Conservation (phyloP, 1,140 invertebrate species). For the Whitmania pigra region DNA sequence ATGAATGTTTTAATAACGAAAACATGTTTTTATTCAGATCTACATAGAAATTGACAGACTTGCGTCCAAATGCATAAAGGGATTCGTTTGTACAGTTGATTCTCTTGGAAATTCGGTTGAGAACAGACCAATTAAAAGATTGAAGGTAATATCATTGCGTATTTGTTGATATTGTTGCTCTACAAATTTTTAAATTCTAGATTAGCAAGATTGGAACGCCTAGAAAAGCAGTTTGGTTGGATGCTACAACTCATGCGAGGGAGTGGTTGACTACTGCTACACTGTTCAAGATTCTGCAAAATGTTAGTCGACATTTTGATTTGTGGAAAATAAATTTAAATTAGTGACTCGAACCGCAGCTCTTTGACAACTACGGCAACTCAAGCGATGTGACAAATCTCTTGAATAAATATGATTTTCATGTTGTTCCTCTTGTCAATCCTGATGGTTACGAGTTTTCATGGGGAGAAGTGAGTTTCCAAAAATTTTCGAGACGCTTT, state of each 20-base stretch:
- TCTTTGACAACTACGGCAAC: not conserved
- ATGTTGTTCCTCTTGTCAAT: slow-evolving; percentile 43
- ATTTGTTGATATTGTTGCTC: not conserved
- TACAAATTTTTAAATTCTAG: not conserved
- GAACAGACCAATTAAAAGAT: not conserved
- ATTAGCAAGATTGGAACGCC: not conserved
- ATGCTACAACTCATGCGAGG: slow-evolving; percentile 17
- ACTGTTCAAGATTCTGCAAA: slow-evolving; percentile 7
- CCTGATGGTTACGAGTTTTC: slow-evolving; percentile 37
- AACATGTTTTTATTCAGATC: slow-evolving; percentile 8
- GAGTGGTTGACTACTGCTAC: slow-evolving; percentile 20
- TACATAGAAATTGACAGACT: slow-evolving; percentile 8
- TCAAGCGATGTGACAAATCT: slow-evolving; percentile 27
- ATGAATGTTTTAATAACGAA: not conserved
- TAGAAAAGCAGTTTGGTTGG: slow-evolving; percentile 17
- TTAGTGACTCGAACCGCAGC: not conserved
- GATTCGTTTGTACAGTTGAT: slow-evolving; percentile 11
- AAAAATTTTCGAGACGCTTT: no score
- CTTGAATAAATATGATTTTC: slow-evolving; percentile 38
- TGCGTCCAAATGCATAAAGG: slow-evolving; percentile 4
- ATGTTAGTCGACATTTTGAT: slow-evolving; percentile 8
- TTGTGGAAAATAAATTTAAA: no score
- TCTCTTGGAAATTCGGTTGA: slow-evolving; percentile 11
- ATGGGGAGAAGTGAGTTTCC: not conserved
- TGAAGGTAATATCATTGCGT: slow-evolving; percentile 1